Evolutionary conservation across 2,113 vertebrate species (phyloP), one percentile per base, ranked within the genome.

Genomic region (Phasianus colchicus): DNA sequence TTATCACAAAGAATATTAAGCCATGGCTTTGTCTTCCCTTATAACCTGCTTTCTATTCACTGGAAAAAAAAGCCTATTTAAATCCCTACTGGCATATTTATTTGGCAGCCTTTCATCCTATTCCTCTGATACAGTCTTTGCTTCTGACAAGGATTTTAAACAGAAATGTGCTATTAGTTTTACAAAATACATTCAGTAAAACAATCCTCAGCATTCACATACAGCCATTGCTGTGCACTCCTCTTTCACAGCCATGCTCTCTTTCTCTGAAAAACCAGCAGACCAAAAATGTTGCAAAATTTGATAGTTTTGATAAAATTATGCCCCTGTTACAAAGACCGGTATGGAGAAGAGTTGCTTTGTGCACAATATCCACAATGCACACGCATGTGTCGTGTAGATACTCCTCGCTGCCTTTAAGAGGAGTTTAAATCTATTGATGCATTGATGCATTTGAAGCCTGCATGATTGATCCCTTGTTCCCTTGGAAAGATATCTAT

Each of bases 71-170:
- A 77, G 25, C 15, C 42, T 30, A 8, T 85, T 83, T 94, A 92
- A 93, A 91, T 89, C 85, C 89, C 58, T 64, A 80, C 75, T 74
- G 67, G 61, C 42, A 22, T 74, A 89, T 92, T 87, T 83, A 47
- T 87, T 71, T 83, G 54, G 15, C 36, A 95, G 75, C 16, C 25
- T 79, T 77, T 89, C 64, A 87, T 36, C 45, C 42, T 36, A 14
- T 40, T 86, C 40, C 38, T 84, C 54, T 42, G 27, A 67, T 32
- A n/a, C 32, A 15, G 7, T 17, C 21, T 83, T 77, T 63, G 36
- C 32, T 24, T 89, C 71, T 75, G 34, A 69, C 48, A 83, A 65
- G 27, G n/a, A 55, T 45, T 87, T 47, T 50, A 91, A 79, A 60
- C 2, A 85, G 63, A 84, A 92, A 74, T 9, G 55, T 1, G 47